These are phyloP conservation scores for Drosophila infuscata DNA, from an alignment of 2,888 invertebrate genomes.

Conservation along the genomic window DNA sequence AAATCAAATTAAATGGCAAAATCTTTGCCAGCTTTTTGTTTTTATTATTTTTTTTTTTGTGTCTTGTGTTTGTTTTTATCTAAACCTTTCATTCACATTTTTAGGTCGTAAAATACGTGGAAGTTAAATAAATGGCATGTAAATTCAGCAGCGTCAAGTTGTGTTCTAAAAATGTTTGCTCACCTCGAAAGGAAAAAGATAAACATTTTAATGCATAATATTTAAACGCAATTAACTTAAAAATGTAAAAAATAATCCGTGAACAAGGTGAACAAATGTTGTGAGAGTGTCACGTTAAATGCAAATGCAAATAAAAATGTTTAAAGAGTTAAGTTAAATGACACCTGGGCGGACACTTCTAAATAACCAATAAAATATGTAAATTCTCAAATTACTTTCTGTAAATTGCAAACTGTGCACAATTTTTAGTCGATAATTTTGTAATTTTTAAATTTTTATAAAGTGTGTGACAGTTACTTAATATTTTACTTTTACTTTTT, in stretches of 20 bases:
- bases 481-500: not conserved
- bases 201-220: constrained; percentile 36
- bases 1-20: constrained; percentile 42
- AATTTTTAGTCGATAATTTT: not conserved
- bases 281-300: constrained; percentile 43
- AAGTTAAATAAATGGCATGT: constrained; percentile 27
- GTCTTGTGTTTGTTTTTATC: constrained; percentile 12
- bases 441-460: not conserved
- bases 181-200: constrained; percentile 39
- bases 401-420: not conserved
- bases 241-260: constrained; percentile 5
- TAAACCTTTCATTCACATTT: constrained; percentile 52
- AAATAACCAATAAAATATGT: constrained; percentile 15
- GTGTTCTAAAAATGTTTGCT: constrained; percentile 44
- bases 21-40: constrained; percentile 25
- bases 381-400: not conserved
- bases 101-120: constrained; percentile 8
- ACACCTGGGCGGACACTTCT: constrained; percentile 6
- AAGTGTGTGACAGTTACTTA: not conserved
- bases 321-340: constrained; percentile 29
- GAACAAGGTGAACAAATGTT: constrained; percentile 30
- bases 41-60: constrained; percentile 21
- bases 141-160: constrained; percentile 19
- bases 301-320: constrained; percentile 37
- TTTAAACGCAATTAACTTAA: constrained; percentile 23